A percentile compares a stretch with the other conserved stretches of the same genome.
Conservation (phyloP, 1,140 invertebrate species). For the Cherax quadricarinatus region DNA sequence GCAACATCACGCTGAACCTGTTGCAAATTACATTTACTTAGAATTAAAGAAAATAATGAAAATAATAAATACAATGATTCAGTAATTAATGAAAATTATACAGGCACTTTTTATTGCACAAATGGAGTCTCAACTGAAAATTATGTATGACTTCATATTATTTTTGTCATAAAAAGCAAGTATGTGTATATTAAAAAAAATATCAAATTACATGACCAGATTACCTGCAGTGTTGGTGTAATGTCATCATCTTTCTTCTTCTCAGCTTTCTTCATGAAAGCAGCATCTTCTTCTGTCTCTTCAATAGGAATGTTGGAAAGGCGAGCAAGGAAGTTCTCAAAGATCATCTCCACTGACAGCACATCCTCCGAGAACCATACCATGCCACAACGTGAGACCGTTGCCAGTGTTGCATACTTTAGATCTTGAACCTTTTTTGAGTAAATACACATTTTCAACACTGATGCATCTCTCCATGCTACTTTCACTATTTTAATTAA, state of each 20-base stretch:
- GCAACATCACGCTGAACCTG: constrained; percentile 93
- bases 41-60: background rate
- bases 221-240: constrained; percentile 87
- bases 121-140: too few relatives aligned
- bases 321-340: constrained; percentile 94
- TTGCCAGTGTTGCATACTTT: constrained; percentile 98
- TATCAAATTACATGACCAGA: background rate
- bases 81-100: too few relatives aligned
- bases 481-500: background rate
- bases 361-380: constrained; percentile 99
- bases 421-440: constrained; percentile 91
- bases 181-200: too few relatives aligned
- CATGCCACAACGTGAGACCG: constrained; percentile 99
- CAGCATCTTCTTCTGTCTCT: constrained; percentile 87
- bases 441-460: background rate
- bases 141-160: too few relatives aligned
- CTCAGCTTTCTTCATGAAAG: constrained; percentile 75
- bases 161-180: too few relatives aligned
- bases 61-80: background rate
- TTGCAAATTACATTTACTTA: constrained; percentile 65
- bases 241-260: constrained; percentile 86
- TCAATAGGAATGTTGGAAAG: constrained; percentile 94
- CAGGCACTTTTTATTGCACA: too few relatives aligned
- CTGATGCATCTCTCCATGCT: background rate
- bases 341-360: constrained; percentile 98